A percentile compares a stretch with the other conserved stretches of the same genome.
phyloP scores from a whole-genome alignment of 2,797 vertebrate genomes.

The Callimico goeldii region DNA sequence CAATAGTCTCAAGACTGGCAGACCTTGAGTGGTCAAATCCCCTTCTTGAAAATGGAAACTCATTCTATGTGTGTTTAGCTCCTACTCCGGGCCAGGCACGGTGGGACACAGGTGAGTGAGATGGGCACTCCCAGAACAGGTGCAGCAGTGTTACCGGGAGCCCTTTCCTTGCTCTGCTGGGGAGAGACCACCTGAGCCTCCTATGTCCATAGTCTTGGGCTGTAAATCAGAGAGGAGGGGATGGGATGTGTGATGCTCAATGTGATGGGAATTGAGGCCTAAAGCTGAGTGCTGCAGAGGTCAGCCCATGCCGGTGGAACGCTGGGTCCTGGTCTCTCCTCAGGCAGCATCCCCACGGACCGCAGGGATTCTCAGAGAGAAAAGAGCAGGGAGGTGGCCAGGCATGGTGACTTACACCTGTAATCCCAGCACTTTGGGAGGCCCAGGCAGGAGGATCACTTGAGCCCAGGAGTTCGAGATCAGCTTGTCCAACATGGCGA shows the following conservation, averaged over 20 bases:
- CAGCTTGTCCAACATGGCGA: not conserved
- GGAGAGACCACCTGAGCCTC: not conserved
- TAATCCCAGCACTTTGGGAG: not conserved
- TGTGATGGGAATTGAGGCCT: not conserved
- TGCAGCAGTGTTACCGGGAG: rapidly evolving
- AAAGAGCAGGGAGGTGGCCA: not conserved
- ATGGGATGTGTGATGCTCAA: no score
- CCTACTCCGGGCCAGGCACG: not conserved
- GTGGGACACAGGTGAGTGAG: rapidly evolving
- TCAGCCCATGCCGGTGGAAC: not conserved
- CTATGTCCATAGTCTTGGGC: not conserved
- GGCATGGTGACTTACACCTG: not conserved
- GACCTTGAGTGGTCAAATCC: not conserved
- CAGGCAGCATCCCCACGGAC: not conserved
- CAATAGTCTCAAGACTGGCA: not conserved
- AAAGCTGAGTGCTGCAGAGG: not conserved
- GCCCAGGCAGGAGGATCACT: not conserved
- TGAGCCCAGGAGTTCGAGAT: not conserved
- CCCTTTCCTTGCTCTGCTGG: not conserved
- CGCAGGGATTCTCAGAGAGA: slow-evolving; percentile 57
- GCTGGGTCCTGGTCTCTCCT: not conserved
- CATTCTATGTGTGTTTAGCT: not conserved
- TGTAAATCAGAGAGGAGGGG: not conserved
- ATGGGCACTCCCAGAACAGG: rapidly evolving
- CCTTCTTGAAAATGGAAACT: not conserved